Conservation (phyloP, 2,888 invertebrate genomes). For the Pteria penguin region DNA sequence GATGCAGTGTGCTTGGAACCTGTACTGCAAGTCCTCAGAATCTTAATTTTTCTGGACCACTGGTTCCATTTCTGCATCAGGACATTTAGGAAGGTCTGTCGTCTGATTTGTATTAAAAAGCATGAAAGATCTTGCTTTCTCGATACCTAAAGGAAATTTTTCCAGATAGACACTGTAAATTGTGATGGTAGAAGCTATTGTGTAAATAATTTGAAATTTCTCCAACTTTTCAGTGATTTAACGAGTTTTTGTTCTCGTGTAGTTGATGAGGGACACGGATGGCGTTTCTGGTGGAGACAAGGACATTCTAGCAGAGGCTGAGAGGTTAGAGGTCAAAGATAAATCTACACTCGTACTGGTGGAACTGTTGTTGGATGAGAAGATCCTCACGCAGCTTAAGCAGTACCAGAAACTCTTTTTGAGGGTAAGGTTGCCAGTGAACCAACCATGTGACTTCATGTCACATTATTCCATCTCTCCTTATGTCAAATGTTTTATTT, state of each 20-base stretch:
- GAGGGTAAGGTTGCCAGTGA: slow-evolving; percentile 73
- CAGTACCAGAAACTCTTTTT: slow-evolving; percentile 74
- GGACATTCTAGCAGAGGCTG: slow-evolving; percentile 90
- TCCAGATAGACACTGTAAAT: too few species aligned
- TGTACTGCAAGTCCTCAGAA: not conserved
- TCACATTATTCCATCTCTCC: not conserved
- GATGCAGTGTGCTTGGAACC: not conserved
- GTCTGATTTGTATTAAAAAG: too few species aligned
- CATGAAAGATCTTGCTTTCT: too few species aligned
- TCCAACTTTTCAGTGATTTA: too few species aligned
- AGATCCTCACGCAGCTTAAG: slow-evolving; percentile 82
- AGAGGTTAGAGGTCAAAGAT: slow-evolving; percentile 94
- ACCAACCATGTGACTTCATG: not conserved
- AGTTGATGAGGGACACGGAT: slow-evolving; percentile 55
- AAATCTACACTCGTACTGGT: slow-evolving; percentile 96
- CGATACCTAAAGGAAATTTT: too few species aligned
- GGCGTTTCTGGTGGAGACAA: slow-evolving; percentile 73
- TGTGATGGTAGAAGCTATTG: too few species aligned
- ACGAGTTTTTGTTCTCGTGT: not conserved
- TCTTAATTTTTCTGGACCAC: not conserved
- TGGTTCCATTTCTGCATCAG: not conserved
- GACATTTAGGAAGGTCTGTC: too few species aligned
- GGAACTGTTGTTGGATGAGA: slow-evolving; percentile 88
- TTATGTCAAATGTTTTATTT: too few species aligned
- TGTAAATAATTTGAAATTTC: too few species aligned